Evolutionary conservation across 30 jellyfish, hydroid and myxozoan species (phyloP).

Genomic region (Turritopsis rubra): DNA sequence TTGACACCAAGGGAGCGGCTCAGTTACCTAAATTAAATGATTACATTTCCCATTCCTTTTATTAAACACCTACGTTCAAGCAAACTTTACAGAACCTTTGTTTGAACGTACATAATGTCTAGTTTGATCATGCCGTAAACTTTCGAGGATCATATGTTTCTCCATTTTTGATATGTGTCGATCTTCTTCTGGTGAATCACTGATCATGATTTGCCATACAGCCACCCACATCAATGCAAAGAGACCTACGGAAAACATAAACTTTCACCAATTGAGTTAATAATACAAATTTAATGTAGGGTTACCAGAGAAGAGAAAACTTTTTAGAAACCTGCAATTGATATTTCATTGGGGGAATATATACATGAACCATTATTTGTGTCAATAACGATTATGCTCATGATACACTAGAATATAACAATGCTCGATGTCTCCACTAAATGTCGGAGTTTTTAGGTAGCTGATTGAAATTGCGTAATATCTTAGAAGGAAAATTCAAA

Average conservation of each 20-base stretch:
- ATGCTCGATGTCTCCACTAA: too few species aligned
- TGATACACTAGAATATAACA: too few species aligned
- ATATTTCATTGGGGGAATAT: too few species aligned
- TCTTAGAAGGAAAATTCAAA: too few species aligned
- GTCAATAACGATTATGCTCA: too few species aligned
- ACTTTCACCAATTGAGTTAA: neutral
- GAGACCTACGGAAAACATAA: slow-evolving; percentile 53
- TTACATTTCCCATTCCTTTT: neutral
- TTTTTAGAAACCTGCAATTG: too few species aligned
- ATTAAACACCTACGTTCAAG: neutral
- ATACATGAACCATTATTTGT: too few species aligned
- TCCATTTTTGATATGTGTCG: slow-evolving; percentile 57
- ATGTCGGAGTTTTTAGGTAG: too few species aligned
- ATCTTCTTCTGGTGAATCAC: slow-evolving; percentile 78
- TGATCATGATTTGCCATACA: slow-evolving; percentile 60
- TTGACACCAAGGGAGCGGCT: slow-evolving; percentile 75
- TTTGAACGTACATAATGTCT: slow-evolving; percentile 38
- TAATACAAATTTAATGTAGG: neutral
- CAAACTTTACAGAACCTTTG: neutral
- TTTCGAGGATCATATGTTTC: slow-evolving; percentile 58
- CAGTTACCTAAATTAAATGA: slow-evolving; percentile 17
- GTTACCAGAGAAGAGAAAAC: neutral
- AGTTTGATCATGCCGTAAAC: slow-evolving; percentile 68
- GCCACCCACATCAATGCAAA: slow-evolving; percentile 81
- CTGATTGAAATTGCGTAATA: too few species aligned